Conservation (phyloP, 2,797 vertebrate genomes). For the Tokudaia muenninki region DNA sequence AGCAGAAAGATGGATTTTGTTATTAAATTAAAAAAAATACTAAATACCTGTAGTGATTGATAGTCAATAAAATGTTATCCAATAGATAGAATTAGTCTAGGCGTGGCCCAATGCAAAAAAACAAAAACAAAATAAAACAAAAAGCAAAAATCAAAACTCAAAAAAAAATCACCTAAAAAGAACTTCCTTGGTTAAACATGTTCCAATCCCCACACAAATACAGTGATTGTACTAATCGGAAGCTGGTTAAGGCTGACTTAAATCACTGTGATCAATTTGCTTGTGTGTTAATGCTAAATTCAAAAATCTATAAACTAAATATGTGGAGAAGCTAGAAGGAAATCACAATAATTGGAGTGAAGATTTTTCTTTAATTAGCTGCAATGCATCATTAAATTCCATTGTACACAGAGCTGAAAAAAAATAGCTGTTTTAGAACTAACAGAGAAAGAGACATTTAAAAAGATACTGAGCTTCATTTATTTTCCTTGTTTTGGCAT, state of each 20-base stretch:
- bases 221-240: constrained; percentile 78
- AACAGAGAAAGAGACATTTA: constrained; percentile 76
- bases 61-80: constrained; percentile 63
- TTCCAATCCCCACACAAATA: neutral
- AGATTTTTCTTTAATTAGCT: constrained; percentile 84
- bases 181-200: constrained; percentile 24
- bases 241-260: constrained; percentile 77
- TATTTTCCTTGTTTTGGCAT: constrained; percentile 56
- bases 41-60: constrained; percentile 47
- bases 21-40: constrained; percentile 53
- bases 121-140: neutral
- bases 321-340: constrained; percentile 81
- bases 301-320: constrained; percentile 82
- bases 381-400: constrained; percentile 82
- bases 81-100: constrained; percentile 59
- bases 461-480: constrained; percentile 67
- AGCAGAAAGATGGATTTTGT: neutral
- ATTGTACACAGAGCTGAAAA: constrained; percentile 76
- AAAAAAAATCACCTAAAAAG: constrained; percentile 6
- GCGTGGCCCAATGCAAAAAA: neutral
- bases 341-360: constrained; percentile 83
- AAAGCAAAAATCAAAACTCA: neutral
- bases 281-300: constrained; percentile 77
- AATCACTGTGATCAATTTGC: constrained; percentile 70
- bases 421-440: constrained; percentile 73